phyloP scores from a whole-genome alignment of 2,888 invertebrate species.

The Taenaris catops region DNA sequence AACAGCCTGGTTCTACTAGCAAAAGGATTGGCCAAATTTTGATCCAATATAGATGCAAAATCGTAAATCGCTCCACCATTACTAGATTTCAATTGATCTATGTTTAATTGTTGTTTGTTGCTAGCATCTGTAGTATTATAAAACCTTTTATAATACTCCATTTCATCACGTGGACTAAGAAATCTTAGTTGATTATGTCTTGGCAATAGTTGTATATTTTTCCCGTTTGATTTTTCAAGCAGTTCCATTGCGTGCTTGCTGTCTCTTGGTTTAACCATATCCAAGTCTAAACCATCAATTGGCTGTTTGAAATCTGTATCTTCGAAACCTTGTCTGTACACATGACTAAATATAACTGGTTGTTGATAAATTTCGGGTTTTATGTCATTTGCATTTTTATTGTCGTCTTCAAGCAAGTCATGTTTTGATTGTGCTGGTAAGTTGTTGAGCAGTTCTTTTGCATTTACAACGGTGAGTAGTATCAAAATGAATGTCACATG shows the following conservation, averaged over 20 bases:
- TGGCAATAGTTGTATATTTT: slow-evolving; percentile 10
- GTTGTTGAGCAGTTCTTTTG: slow-evolving; percentile 4
- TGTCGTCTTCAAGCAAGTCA: not conserved
- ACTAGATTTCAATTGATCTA: not conserved
- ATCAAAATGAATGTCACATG: slow-evolving; percentile 9
- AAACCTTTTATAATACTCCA: slow-evolving; percentile 20
- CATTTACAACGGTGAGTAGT: slow-evolving; percentile 7
- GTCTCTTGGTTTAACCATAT: slow-evolving; percentile 20
- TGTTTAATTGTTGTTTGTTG: not conserved
- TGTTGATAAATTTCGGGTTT: slow-evolving; percentile 12
- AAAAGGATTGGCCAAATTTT: slow-evolving; percentile 25
- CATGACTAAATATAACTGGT: slow-evolving; percentile 42
- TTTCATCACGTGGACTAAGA: slow-evolving; percentile 23
- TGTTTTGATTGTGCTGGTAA: not conserved
- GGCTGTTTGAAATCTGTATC: slow-evolving; percentile 33
- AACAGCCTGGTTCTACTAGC: not conserved
- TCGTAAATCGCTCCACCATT: slow-evolving; percentile 18
- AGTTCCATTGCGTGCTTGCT: slow-evolving; percentile 20
- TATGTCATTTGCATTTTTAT: not conserved
- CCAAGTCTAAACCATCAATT: slow-evolving; percentile 31
- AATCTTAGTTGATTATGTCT: slow-evolving; percentile 9
- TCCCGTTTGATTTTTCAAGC: slow-evolving; percentile 5
- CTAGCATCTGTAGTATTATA: not conserved
- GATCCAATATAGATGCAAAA: slow-evolving; percentile 28
- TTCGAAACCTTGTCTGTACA: slow-evolving; percentile 35